Percentiles rank a stretch among this genome's conserved stretches.
Evolutionary conservation across 1,140 invertebrate genomes (phyloP).

Genomic region (Caenorhabditis tropicalis): DNA sequence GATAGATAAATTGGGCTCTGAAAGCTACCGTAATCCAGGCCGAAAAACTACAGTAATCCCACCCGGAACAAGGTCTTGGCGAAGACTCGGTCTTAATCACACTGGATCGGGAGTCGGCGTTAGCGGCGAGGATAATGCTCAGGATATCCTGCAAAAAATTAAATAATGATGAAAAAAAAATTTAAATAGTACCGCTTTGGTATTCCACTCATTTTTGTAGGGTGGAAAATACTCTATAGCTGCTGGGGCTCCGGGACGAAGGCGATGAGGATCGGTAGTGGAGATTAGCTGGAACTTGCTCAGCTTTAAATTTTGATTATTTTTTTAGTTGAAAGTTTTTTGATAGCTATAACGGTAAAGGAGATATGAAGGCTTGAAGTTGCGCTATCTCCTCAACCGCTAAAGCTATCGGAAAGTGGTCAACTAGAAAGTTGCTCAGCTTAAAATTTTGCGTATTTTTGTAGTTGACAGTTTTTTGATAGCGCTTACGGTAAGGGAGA

Average conservation of each 20-base stretch:
- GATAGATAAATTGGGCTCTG: constrained; percentile 41
- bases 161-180: background rate
- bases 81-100: background rate
- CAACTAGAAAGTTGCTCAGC: too few species aligned
- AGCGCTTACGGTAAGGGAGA: too few species aligned
- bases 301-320: background rate
- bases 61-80: background rate
- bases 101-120: background rate
- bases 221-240: background rate
- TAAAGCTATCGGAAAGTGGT: too few species aligned
- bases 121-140: constrained; percentile 12
- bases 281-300: background rate
- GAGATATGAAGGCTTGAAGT: too few species aligned
- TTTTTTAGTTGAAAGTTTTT: too few species aligned
- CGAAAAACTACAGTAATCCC: background rate
- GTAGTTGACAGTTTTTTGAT: too few species aligned
- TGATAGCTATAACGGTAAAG: background rate
- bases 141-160: constrained; percentile 9
- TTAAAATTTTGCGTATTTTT: too few species aligned
- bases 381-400: background rate
- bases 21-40: background rate
- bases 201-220: background rate
- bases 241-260: background rate
- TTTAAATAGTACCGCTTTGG: background rate
- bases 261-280: background rate